Base-by-base conservation (phyloP, 2,888 invertebrate genomes). In the Chelonus formosanus region DNA sequence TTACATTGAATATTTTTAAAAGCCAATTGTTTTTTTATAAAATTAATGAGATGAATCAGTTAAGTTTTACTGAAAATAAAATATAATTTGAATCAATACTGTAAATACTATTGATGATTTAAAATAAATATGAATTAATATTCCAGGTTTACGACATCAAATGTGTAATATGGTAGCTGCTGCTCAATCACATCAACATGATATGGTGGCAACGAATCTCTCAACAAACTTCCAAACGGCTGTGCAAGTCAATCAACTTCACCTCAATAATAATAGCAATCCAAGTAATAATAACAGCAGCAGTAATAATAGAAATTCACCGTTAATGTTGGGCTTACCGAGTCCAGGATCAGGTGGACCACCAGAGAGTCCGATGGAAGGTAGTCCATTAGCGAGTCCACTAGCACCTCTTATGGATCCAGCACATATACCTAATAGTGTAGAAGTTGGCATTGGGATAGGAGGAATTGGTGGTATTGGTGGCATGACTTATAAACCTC, bases 161-260 rank as follows among this genome's bases (percentile, higher is more conserved):
- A 93, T 94, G 92, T 92, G 91, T 87, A 91, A 89, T 84, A 91
- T 91, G 91, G 91, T 91, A 66, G 93, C 92, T 0, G 90, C 90
- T 4, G 85, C 85, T 3, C 84, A 84, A 55, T 83, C 84, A 20
- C 83, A 83, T 63, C 84, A 82, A 86, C 88, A 73, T 85, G 87
- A 80, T 86, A 88, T 81, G 84, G 85, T 79, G 78, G 84, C 76
- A 76, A 85, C 78, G 72, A 82, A 73, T 73, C 75, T 85, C 79
- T 85, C 87, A 80, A 87, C 88, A 65, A 80, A 79, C 61, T 75
- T 80, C 7, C 85, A 85, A 70, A 85, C 78, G 72, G 87, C 84
- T 74, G 87, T 85, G 69, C 85, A 87, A 64, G 84, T 86, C 55
- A 85, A 85, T 44, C 82, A 81, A 69, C 83, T 83, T 58, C 84